Conservation (phyloP, 2,888 invertebrate species). For the Acanthosoma haemorrhoidale region DNA sequence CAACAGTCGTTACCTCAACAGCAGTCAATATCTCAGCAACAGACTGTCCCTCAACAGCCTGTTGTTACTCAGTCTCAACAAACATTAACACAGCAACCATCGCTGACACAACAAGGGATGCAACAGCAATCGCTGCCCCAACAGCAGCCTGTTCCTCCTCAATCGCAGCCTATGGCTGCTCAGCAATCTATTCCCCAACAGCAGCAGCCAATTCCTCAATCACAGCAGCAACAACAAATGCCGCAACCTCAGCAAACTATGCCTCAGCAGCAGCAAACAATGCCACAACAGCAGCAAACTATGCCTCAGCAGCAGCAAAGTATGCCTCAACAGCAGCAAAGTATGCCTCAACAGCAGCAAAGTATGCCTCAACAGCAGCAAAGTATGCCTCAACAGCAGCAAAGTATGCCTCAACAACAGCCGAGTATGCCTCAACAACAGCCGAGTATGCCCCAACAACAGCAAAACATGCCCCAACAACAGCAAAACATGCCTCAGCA, state of each 20-base stretch:
- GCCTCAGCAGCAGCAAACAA: conserved; percentile 41
- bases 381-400: conserved; percentile 42
- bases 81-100: conserved; percentile 39
- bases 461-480: conserved; percentile 35
- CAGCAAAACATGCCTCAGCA: conserved; percentile 37
- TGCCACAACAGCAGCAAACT: conserved; percentile 42
- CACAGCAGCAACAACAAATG: conserved; percentile 40
- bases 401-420: conserved; percentile 36
- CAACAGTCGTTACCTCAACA: conserved; percentile 44
- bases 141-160: conserved; percentile 51
- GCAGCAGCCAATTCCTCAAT: conserved; percentile 41
- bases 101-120: conserved; percentile 48
- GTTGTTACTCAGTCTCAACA: conserved; percentile 53
- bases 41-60: conserved; percentile 43
- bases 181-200: conserved; percentile 44
- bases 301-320: conserved; percentile 35
- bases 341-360: conserved; percentile 37
- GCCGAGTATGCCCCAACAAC: conserved; percentile 37
- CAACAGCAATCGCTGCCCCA: conserved; percentile 52
- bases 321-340: conserved; percentile 37
- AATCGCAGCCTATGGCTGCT: conserved; percentile 48
- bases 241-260: conserved; percentile 37
- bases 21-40: conserved; percentile 38
- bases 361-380: conserved; percentile 36
- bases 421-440: conserved; percentile 35